phyloP scores from a whole-genome alignment of 2,797 vertebrate species.

The Hemitrygon akajei region DNA sequence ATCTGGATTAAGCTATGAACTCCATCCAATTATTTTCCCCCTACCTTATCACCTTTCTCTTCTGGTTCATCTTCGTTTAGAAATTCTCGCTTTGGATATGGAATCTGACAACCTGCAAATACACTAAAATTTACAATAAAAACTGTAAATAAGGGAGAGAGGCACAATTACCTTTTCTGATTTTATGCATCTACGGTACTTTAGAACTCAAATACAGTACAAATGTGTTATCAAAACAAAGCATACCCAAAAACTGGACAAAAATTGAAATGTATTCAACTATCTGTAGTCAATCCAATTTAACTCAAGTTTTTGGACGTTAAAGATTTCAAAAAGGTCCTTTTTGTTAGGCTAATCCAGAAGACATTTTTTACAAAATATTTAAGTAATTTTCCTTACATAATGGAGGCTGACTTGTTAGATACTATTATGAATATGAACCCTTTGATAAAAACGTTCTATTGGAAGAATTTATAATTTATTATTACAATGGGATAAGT shows the following conservation, averaged over 20 bases:
- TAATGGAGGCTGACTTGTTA: no score
- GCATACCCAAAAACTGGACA: neutral
- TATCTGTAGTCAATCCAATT: neutral
- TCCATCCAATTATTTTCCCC: neutral
- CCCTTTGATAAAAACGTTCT: no score
- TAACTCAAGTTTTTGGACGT: neutral
- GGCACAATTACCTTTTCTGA: neutral
- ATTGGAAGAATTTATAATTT: no score
- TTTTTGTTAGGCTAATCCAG: no score
- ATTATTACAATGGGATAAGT: no score
- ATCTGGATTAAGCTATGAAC: neutral
- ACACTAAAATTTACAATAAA: conserved; percentile 61
- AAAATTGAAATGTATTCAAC: neutral
- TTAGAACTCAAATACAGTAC: neutral
- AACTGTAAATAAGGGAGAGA: neutral
- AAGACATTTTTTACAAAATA: no score
- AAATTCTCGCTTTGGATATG: conserved; percentile 94
- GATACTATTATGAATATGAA: no score
- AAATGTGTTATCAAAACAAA: neutral
- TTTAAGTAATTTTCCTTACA: no score
- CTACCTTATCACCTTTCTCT: conserved; percentile 95
- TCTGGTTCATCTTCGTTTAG: conserved; percentile 94
- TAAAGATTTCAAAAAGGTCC: no score
- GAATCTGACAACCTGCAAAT: conserved; percentile 96
- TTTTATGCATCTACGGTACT: neutral